Evolutionary conservation across 1,140 invertebrate species (phyloP), one percentile per base, ranked within the genome.

Genomic region (Rhysida immarginata): DNA sequence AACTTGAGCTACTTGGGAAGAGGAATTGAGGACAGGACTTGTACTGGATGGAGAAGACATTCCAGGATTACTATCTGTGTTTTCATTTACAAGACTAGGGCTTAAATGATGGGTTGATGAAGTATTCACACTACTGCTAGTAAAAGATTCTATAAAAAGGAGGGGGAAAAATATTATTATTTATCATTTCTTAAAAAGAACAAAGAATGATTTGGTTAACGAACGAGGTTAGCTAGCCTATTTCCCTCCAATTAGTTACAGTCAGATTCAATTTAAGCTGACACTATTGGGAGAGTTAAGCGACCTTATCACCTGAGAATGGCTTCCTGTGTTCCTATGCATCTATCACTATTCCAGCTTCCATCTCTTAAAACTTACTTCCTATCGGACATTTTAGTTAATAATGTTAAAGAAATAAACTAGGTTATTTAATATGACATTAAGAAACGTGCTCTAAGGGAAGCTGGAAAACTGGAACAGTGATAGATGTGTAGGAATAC

Each of bases 131-230:
- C 42, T 42, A 18, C 52, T 42, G 27, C 52, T 54, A 8, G 5
- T 54, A 42, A 54, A 54, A 18, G 53, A 55, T 29, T 55, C 53
- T 55, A 23, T 5, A 55, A 44, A 8, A 11, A 46, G 5, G 8
- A 46, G 18, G 18, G 8, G 20, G 18, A 46, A 46, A 46, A 18
- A 23, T 18, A 46, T 41, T 41, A 11, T 41, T 41, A 41, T 41
- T 11, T 41, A 11, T 41, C 11, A 41, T 11, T 41, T n/a, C 35
- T 41, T 41, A n/a, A 41, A 41, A 41, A 41, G n/a, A 11, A n/a
- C n/a, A 11, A 11, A 11, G n/a, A n/a, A 41, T 11, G 11, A 41
- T 41, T 41, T 11, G 35, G 11, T 41, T 41, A 41, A 11, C 35
- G n/a, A 41, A 41, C 11, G 11, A n/a, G 35, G 11, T 41, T n/a